A percentile compares a stretch with the other conserved stretches of the same genome.
Conservation (phyloP, 2,888 invertebrate species). For the Lasius platythorax region DNA sequence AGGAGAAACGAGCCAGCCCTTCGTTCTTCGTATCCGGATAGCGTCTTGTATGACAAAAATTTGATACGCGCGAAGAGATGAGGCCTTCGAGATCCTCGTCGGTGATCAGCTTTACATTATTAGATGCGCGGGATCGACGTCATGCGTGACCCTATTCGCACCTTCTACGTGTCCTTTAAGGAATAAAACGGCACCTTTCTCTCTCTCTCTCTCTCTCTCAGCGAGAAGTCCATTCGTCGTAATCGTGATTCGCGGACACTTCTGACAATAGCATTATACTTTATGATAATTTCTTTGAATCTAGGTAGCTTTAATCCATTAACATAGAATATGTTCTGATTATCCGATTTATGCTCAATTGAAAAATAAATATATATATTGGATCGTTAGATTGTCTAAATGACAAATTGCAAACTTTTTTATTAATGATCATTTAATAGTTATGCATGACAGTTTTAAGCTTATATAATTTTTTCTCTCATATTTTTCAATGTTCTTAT, state of each 20-base stretch:
- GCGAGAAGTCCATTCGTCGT: background rate
- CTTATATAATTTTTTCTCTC: background rate
- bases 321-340: background rate
- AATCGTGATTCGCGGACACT: slow-evolving; percentile 31
- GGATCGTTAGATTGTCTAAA: background rate
- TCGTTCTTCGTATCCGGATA: background rate
- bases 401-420: slow-evolving; percentile 1
- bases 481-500: background rate
- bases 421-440: background rate
- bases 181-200: slow-evolving; percentile 25
- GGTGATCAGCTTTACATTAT: slow-evolving; percentile 63
- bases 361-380: background rate
- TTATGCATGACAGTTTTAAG: background rate
- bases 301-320: slow-evolving; percentile 5
- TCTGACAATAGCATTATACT: slow-evolving; percentile 36
- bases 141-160: slow-evolving; percentile 32
- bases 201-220: slow-evolving; percentile 7
- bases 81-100: slow-evolving; percentile 41
- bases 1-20: background rate
- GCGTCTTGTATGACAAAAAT: slow-evolving; percentile 65
- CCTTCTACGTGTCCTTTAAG: slow-evolving; percentile 10
- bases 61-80: slow-evolving; percentile 62
- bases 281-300: slow-evolving; percentile 26
- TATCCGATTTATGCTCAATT: background rate
- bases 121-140: slow-evolving; percentile 57